A percentile compares a stretch with the other conserved stretches of the same genome.
phyloP scores from a whole-genome alignment of 2,113 vertebrate species.

The Megaleporinus macrocephalus region DNA sequence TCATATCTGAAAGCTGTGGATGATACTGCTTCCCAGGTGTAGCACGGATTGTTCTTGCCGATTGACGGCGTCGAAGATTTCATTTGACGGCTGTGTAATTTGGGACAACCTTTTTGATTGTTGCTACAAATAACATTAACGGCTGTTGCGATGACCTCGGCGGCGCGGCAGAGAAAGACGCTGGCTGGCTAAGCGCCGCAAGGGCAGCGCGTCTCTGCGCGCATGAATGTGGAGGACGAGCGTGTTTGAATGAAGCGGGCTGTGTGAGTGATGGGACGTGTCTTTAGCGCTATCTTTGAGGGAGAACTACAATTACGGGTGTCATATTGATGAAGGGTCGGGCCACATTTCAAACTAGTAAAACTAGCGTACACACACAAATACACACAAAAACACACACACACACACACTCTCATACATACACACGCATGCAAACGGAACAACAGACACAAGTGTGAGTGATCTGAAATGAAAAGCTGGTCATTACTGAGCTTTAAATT shows the following conservation, averaged over 20 bases:
- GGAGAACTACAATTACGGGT: constrained; percentile 31
- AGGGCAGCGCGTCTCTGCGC: not conserved
- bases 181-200: not conserved
- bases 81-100: constrained; percentile 14
- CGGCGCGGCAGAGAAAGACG: not conserved
- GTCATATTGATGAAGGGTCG: constrained; percentile 32
- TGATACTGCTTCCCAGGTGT: not conserved
- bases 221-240: not conserved
- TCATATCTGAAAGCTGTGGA: not conserved
- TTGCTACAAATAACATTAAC: not conserved
- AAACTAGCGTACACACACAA: not conserved
- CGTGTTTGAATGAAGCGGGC: constrained; percentile 1
- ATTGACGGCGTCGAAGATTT: not conserved
- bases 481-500: too few relatives aligned
- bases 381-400: not conserved
- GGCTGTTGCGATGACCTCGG: not conserved
- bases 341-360: constrained; percentile 5
- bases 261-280: constrained; percentile 4
- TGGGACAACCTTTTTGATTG: constrained; percentile 1
- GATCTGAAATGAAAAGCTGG: too few relatives aligned
- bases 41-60: not conserved
- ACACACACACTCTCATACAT: not conserved
- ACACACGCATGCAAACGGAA: not conserved
- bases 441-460: too few relatives aligned
- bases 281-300: not conserved